Evolutionary conservation across 2,888 invertebrate species (phyloP), one percentile per base, ranked within the genome.

Genomic region (Torymus aiolomorphi): DNA sequence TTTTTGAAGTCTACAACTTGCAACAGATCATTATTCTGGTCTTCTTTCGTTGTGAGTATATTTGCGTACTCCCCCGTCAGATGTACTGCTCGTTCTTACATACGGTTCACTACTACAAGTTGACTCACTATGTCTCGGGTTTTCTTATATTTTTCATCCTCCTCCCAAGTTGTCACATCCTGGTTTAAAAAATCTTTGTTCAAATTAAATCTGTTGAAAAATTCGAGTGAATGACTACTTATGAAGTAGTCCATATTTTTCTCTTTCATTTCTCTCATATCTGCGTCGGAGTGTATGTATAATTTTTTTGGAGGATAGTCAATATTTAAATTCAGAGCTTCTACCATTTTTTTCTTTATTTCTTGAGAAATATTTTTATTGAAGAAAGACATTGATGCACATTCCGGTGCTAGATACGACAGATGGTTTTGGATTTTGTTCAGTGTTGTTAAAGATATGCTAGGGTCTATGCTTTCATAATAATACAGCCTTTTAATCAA

Each of bases 401-500:
- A n/a, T 76, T 72, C 54, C 18, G 65, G 31, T 12, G 24, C 20
- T 20, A 61, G 2, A 52, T 76, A 71, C 51, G 20, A 62, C 42
- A 66, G 49, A 54, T 72, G 67, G 42, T 52, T 69, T 69, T 73
- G 61, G 11, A 70, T 12, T 76, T 81, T 76, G 20, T 31, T 10
- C 13, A 70, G 57, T 18, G 66, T n/a, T 51, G 42, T n/a, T 31
- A 80, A 62, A 52, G 82, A 78, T n/a, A 82, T 70, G 70, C 12
- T 51, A 54, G 56, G 42, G 49, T 84, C 56, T 10, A 80, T 56
- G 20, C 59, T 66, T 51, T 80, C 65, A 31, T 74, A 82, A 24
- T 73, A 16, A 61, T 54, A 62, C n/a, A 83, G 59, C 14, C 56
- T 20, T 80, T 84, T 84, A 20, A 83, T 65, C 72, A 83, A 81